A percentile compares a stretch with the other conserved stretches of the same genome.
Conservation (phyloP, 2,113 vertebrate genomes). For the Nannospalax galili region DNA sequence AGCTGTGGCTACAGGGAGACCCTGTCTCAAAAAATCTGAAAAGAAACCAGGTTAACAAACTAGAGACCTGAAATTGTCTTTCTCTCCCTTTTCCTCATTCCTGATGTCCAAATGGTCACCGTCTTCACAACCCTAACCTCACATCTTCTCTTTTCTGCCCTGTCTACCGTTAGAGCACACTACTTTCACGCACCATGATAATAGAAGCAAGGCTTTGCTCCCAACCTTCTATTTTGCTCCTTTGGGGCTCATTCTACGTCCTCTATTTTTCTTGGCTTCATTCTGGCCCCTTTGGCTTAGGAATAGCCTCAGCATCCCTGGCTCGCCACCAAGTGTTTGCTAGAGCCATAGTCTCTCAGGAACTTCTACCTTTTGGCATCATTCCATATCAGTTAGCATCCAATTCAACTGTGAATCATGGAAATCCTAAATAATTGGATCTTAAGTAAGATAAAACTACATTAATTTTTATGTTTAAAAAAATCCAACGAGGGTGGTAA, state of each 20-base stretch:
- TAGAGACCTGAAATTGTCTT: neutral
- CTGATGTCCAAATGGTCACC: neutral
- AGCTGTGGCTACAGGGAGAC: too few species aligned
- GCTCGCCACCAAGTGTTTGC: constrained; percentile 26
- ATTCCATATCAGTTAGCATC: constrained; percentile 27
- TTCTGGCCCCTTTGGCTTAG: neutral
- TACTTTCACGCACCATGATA: neutral
- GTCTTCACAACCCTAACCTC: neutral
- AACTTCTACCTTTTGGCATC: neutral
- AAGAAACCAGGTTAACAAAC: neutral
- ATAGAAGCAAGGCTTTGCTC: neutral
- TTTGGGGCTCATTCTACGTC: neutral
- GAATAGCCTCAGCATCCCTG: constrained; percentile 17
- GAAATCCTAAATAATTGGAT: constrained; percentile 7
- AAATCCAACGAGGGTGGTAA: too few species aligned
- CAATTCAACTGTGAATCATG: constrained; percentile 21
- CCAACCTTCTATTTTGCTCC: neutral
- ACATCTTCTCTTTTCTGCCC: neutral
- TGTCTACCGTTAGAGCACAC: neutral
- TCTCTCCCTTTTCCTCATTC: neutral
- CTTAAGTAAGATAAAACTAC: neutral
- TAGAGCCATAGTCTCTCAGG: neutral
- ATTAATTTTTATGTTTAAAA: constrained; percentile 12
- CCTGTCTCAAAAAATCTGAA: too few species aligned
- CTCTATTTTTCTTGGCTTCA: too few species aligned